Evolutionary conservation across 2,888 invertebrate species (phyloP).

Genomic region (Eremobia ochroleuca): DNA sequence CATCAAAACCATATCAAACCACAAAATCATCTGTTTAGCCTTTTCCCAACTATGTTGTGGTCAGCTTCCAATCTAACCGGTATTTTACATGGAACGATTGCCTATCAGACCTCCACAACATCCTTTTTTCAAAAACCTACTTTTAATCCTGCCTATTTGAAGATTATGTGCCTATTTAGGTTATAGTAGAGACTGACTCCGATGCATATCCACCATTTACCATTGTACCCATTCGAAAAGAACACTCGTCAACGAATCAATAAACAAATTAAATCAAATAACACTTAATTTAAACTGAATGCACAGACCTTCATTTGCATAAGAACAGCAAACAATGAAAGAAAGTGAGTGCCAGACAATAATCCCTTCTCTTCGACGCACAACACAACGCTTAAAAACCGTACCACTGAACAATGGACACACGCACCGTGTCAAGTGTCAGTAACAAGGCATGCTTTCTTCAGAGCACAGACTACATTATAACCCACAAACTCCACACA

Average conservation of each 20-base stretch:
- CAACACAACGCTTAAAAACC: constrained; percentile 27
- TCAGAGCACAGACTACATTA: constrained; percentile 81
- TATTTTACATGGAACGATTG: no score
- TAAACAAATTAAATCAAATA: constrained; percentile 26
- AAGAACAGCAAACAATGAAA: constrained; percentile 24
- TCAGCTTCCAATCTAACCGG: background rate
- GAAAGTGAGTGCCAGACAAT: constrained; percentile 43
- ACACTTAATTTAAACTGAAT: constrained; percentile 7
- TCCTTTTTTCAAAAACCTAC: background rate
- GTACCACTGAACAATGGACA: constrained; percentile 77
- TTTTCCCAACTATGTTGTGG: background rate
- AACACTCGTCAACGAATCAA: constrained; percentile 17
- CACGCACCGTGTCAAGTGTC: constrained; percentile 85
- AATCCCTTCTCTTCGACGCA: constrained; percentile 10
- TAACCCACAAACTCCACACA: constrained; percentile 57
- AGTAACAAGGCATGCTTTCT: constrained; percentile 87
- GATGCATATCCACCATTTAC: background rate
- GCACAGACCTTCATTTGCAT: constrained; percentile 24
- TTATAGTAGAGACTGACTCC: background rate
- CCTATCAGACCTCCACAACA: background rate
- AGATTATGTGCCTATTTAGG: background rate
- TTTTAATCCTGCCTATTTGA: no score
- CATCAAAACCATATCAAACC: no score
- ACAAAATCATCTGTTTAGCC: background rate
- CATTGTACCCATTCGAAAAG: background rate